Percentiles rank a stretch among this genome's conserved stretches.
These are phyloP conservation scores for Narcine bancroftii DNA, from an alignment of 2,113 vertebrate species.

Conservation along the genomic window DNA sequence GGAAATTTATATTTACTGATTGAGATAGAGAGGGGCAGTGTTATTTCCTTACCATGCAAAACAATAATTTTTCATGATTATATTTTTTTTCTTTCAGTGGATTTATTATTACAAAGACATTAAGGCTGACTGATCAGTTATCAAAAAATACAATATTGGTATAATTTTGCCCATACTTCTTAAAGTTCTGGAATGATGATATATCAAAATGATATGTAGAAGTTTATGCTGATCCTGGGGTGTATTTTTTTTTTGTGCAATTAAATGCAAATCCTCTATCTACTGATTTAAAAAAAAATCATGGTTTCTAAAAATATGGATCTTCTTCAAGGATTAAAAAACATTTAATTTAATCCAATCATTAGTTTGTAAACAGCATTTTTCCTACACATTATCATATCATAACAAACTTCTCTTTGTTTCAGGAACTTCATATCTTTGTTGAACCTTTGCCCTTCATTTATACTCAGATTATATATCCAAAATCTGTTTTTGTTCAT, in stretches of 20 bases:
- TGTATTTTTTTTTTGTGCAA: too few relatives aligned
- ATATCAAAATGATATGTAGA: not conserved
- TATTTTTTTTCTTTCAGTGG: not conserved
- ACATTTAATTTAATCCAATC: too few relatives aligned
- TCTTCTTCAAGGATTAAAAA: not conserved
- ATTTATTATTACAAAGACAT: not conserved
- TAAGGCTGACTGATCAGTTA: not conserved
- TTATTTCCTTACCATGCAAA: not conserved
- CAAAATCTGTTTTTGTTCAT: too few relatives aligned
- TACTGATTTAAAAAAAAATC: not conserved
- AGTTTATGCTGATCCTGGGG: not conserved
- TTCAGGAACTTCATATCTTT: not conserved
- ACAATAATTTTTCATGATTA: not conserved
- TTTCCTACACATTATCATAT: not conserved
- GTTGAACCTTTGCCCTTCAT: too few relatives aligned
- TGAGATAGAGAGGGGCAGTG: not conserved
- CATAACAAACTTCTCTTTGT: not conserved
- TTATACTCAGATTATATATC: too few relatives aligned
- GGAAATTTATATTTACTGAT: too few relatives aligned
- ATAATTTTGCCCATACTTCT: not conserved
- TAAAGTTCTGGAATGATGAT: not conserved
- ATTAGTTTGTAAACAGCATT: not conserved
- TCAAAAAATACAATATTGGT: not conserved
- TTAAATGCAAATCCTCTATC: not conserved
- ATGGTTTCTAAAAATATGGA: not conserved